Evolutionary conservation across 2,113 vertebrate genomes (phyloP).

Genomic region (Halichoeres trimaculatus): DNA sequence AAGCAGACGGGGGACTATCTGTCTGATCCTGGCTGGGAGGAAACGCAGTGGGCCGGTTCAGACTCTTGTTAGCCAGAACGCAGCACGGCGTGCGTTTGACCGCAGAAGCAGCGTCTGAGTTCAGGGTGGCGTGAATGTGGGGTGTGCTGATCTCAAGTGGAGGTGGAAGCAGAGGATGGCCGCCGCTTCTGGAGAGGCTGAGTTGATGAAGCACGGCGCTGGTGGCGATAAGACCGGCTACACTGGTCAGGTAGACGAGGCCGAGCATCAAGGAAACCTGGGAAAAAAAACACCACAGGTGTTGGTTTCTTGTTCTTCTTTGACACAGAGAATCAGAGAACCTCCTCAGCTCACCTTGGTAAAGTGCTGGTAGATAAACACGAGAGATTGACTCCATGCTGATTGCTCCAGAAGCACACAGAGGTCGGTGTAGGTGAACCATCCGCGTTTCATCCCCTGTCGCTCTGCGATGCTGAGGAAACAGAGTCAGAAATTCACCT

Average conservation of each 20-base stretch:
- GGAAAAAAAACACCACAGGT: too few relatives aligned
- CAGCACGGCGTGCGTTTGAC: slow-evolving; percentile 40
- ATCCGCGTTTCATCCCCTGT: slow-evolving; percentile 92
- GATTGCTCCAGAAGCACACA: slow-evolving; percentile 95
- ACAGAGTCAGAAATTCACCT: not conserved
- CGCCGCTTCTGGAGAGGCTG: slow-evolving; percentile 62
- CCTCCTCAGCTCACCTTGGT: slow-evolving; percentile 85
- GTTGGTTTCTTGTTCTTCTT: too few relatives aligned
- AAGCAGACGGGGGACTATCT: not conserved
- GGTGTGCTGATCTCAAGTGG: slow-evolving; percentile 14
- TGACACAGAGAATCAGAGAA: too few relatives aligned
- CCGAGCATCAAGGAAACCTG: slow-evolving; percentile 93
- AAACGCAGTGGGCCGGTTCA: slow-evolving; percentile 25
- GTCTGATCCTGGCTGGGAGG: not conserved
- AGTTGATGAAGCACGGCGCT: slow-evolving; percentile 87
- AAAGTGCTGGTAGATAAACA: slow-evolving; percentile 90
- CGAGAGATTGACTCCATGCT: slow-evolving; percentile 88
- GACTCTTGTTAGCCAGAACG: slow-evolving; percentile 63
- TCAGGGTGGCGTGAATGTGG: slow-evolving; percentile 52
- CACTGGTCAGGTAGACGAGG: slow-evolving; percentile 91
- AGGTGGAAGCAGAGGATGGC: slow-evolving; percentile 1
- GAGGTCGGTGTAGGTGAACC: slow-evolving; percentile 98
- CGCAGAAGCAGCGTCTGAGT: slow-evolving; percentile 37
- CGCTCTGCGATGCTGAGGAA: slow-evolving; percentile 88
- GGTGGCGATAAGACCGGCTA: slow-evolving; percentile 88